Conservation (phyloP, 2,113 vertebrate genomes). For the Dasypus novemcinctus region DNA sequence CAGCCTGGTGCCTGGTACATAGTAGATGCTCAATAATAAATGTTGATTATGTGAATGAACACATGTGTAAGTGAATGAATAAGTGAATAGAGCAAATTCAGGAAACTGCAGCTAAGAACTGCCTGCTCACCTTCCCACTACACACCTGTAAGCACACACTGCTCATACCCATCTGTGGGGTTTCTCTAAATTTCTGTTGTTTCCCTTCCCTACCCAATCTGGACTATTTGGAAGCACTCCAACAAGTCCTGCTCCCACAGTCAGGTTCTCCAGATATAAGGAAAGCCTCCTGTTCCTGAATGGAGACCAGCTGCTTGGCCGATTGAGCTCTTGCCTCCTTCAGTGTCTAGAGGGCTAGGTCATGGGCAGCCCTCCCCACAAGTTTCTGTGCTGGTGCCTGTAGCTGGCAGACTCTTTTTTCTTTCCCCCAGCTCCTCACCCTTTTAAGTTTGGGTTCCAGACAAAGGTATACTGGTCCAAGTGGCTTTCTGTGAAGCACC, state of each 20-base stretch:
- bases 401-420: neutral
- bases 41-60: neutral
- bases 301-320: neutral
- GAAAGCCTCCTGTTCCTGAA: neutral
- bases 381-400: neutral
- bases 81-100: slow-evolving; percentile 27
- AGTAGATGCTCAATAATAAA: neutral
- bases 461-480: neutral
- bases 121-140: neutral
- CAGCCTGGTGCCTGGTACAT: neutral
- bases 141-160: neutral
- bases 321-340: neutral
- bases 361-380: neutral
- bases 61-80: neutral
- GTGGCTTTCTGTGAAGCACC: neutral
- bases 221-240: neutral
- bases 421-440: neutral
- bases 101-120: neutral
- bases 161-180: neutral
- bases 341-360: neutral
- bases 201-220: neutral
- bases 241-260: neutral
- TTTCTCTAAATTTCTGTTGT: neutral
- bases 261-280: neutral
- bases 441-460: neutral